phyloP scores from a whole-genome alignment of 1,140 invertebrate genomes.

The Bicyclus anynana region DNA sequence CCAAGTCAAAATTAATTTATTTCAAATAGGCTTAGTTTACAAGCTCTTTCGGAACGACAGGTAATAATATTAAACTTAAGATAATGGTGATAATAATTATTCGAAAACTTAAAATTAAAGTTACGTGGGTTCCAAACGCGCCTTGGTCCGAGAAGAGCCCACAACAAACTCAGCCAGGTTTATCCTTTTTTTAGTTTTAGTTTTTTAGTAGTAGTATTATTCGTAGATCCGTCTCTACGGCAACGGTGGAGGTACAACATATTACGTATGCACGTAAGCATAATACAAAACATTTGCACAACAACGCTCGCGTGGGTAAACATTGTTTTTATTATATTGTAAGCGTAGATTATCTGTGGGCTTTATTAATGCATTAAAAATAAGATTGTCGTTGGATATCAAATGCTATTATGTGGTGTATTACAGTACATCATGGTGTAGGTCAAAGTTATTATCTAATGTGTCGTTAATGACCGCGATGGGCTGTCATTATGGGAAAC shows the following conservation, averaged over 20 bases:
- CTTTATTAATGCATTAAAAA: not conserved
- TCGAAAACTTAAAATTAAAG: too few relatives aligned
- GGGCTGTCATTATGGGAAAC: not conserved
- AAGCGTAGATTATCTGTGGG: not conserved
- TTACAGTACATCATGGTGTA: not conserved
- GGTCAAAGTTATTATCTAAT: conserved; percentile 2
- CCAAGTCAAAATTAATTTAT: too few relatives aligned
- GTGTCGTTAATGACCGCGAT: not conserved
- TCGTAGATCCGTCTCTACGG: conserved; percentile 11
- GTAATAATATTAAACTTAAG: too few relatives aligned
- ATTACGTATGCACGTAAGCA: conserved; percentile 8
- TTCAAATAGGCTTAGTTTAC: too few relatives aligned
- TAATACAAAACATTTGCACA: conserved; percentile 18
- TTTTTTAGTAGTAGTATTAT: not conserved
- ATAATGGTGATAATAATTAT: too few relatives aligned
- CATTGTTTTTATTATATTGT: conserved; percentile 16
- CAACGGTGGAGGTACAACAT: conserved; percentile 25
- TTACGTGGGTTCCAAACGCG: too few relatives aligned
- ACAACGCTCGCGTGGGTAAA: conserved; percentile 22
- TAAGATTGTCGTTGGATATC: not conserved
- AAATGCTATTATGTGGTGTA: not conserved
- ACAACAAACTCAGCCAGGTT: too few relatives aligned
- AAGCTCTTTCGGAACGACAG: too few relatives aligned
- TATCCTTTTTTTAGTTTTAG: too few relatives aligned
- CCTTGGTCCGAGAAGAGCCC: too few relatives aligned